A percentile compares a stretch with the other conserved stretches of the same genome.
These are phyloP conservation scores for Eubasilissa regina DNA, from an alignment of 1,140 invertebrate genomes.

Conservation along the genomic window DNA sequence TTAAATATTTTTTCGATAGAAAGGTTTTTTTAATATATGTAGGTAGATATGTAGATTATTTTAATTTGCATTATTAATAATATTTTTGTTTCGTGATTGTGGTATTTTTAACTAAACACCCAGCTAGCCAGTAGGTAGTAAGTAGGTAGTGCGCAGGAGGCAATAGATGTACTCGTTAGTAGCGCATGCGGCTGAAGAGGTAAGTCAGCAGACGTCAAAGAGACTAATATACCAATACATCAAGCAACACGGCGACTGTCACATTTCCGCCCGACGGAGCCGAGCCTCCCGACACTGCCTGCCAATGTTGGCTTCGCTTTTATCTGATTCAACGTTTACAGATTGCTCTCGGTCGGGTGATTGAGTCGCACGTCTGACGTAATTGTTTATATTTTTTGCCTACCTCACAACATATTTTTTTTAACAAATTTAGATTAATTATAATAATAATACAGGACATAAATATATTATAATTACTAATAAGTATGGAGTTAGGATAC, in stretches of 20 bases:
- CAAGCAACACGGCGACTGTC: constrained; percentile 20
- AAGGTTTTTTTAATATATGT: no score
- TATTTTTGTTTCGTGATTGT: no score
- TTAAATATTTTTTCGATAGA: no score
- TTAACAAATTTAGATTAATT: no score
- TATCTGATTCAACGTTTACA: constrained; percentile 13
- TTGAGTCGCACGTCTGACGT: not conserved
- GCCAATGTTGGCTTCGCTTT: constrained; percentile 21
- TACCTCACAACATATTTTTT: no score
- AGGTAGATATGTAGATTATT: no score
- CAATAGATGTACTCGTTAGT: constrained; percentile 8
- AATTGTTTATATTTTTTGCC: not conserved
- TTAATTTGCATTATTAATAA: no score
- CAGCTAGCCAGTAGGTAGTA: not conserved
- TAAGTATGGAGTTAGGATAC: no score
- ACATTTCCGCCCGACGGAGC: constrained; percentile 36
- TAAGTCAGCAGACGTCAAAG: constrained; percentile 47
- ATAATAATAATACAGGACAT: no score
- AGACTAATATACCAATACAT: constrained; percentile 50
- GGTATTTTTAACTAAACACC: no score
- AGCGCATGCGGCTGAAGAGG: constrained; percentile 47
- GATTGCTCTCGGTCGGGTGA: constrained; percentile 8
- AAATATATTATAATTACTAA: no score
- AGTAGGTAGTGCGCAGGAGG: not conserved
- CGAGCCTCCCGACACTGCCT: constrained; percentile 24